phyloP scores from a whole-genome alignment of 2,888 invertebrate genomes.

The Synanthedon vespiformis region DNA sequence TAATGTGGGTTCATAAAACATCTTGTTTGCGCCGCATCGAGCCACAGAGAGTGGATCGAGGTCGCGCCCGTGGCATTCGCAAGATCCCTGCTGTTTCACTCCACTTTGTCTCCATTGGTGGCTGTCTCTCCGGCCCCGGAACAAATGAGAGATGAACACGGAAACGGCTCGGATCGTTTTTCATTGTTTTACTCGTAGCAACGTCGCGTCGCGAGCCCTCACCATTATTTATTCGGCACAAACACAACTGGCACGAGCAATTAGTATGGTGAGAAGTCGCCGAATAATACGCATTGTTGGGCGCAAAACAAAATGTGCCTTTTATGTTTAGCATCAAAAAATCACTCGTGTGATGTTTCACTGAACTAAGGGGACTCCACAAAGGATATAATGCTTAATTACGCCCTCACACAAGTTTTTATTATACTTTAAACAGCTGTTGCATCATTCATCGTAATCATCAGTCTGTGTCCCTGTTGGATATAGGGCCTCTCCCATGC shows the following conservation, averaged over 20 bases:
- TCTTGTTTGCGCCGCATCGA: constrained; percentile 50
- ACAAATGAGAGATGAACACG: constrained; percentile 47
- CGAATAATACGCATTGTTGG: constrained; percentile 10
- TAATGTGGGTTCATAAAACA: constrained; percentile 60
- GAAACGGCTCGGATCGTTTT: constrained; percentile 32
- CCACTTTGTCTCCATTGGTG: constrained; percentile 53
- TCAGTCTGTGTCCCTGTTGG: no score
- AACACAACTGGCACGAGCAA: constrained; percentile 14
- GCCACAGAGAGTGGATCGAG: constrained; percentile 39
- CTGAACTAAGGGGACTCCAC: neutral
- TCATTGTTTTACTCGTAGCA: constrained; percentile 38
- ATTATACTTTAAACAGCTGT: no score
- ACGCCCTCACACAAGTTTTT: no score
- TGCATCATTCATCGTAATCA: no score
- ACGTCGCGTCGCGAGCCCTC: constrained; percentile 1
- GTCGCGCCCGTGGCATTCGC: constrained; percentile 31
- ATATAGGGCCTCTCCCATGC: no score
- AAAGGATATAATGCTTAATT: constrained; percentile 6
- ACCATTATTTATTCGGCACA: constrained; percentile 7
- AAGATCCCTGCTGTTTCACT: constrained; percentile 40
- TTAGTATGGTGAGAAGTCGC: constrained; percentile 15
- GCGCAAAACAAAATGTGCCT: neutral
- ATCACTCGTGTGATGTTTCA: neutral
- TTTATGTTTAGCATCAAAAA: neutral
- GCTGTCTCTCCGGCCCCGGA: constrained; percentile 26